Percentiles rank a stretch among this genome's conserved stretches.
Conservation (phyloP, 2,888 invertebrate species). For the Cryptus armator region DNA sequence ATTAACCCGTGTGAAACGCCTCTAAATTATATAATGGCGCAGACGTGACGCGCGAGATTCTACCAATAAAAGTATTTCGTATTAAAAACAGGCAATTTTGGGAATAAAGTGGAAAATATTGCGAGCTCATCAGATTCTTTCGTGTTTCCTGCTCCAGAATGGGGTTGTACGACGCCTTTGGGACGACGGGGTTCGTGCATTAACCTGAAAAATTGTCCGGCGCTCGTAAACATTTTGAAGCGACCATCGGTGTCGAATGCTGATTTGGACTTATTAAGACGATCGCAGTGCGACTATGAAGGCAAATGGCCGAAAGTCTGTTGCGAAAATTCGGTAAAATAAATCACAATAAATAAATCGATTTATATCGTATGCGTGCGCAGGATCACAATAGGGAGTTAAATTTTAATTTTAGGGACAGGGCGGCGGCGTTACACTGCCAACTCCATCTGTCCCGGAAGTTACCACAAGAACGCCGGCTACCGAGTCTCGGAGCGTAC, state of each 20-base stretch:
- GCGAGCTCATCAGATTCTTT: slow-evolving; percentile 20
- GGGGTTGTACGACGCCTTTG: slow-evolving; percentile 79
- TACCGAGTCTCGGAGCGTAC: slow-evolving; percentile 70
- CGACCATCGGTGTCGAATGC: slow-evolving; percentile 73
- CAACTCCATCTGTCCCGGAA: neutral
- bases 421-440: too few relatives aligned
- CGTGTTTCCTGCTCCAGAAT: slow-evolving; percentile 73
- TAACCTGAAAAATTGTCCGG: slow-evolving; percentile 82
- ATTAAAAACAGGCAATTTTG: too few relatives aligned
- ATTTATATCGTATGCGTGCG: neutral
- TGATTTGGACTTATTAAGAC: slow-evolving; percentile 78
- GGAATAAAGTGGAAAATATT: neutral
- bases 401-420: too few relatives aligned
- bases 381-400: too few relatives aligned
- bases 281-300: slow-evolving; percentile 85
- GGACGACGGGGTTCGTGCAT: slow-evolving; percentile 81
- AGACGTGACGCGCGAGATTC: too few relatives aligned
- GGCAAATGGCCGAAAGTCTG: slow-evolving; percentile 84
- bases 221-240: slow-evolving; percentile 78
- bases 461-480: neutral
- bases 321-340: slow-evolving; percentile 75
- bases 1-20: too few relatives aligned
- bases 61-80: too few relatives aligned
- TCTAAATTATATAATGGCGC: too few relatives aligned
- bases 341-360: neutral